Evolutionary conservation across 2,888 invertebrate species (phyloP).

Genomic region (Andrena hattorfiana): DNA sequence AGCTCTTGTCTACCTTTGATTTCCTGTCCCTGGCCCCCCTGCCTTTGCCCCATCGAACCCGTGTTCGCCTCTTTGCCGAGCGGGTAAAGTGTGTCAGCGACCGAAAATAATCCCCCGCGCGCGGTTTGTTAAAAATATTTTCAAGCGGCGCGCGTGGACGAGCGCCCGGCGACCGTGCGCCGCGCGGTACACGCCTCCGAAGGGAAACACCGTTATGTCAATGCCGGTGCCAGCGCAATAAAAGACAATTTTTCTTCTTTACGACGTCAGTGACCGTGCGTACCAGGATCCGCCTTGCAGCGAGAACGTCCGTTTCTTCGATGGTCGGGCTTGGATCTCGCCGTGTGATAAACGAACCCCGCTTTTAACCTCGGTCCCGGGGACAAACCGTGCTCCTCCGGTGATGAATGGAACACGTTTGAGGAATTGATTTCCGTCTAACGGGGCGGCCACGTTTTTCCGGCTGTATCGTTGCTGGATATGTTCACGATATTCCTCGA

Average conservation of each 20-base stretch:
- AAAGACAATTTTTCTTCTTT: slow-evolving; percentile 43
- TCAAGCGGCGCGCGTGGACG: slow-evolving; percentile 26
- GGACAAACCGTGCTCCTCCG: slow-evolving; percentile 36
- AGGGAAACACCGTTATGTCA: slow-evolving; percentile 57
- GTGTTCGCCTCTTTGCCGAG: neutral
- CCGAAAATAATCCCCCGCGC: slow-evolving; percentile 58
- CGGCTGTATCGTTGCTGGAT: neutral
- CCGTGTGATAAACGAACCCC: slow-evolving; percentile 35
- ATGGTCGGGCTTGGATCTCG: neutral
- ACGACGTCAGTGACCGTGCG: slow-evolving; percentile 41
- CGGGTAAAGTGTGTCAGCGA: slow-evolving; percentile 61
- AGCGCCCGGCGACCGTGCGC: neutral
- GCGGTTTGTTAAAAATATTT: slow-evolving; percentile 66
- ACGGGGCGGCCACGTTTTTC: neutral
- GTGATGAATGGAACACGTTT: slow-evolving; percentile 28
- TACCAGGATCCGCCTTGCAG: slow-evolving; percentile 27
- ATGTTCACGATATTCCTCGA: neutral
- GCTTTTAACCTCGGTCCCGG: slow-evolving; percentile 36
- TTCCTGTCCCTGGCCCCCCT: slow-evolving; percentile 6
- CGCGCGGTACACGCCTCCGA: slow-evolving; percentile 22
- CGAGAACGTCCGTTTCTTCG: slow-evolving; percentile 26
- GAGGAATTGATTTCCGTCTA: slow-evolving; percentile 29
- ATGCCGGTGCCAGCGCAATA: slow-evolving; percentile 29
- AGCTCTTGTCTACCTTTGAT: slow-evolving; percentile 26
- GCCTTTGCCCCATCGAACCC: neutral